These are phyloP conservation scores for Sceliomorpha sp. DNA, from an alignment of 2,888 invertebrate species.

Conservation along the genomic window DNA sequence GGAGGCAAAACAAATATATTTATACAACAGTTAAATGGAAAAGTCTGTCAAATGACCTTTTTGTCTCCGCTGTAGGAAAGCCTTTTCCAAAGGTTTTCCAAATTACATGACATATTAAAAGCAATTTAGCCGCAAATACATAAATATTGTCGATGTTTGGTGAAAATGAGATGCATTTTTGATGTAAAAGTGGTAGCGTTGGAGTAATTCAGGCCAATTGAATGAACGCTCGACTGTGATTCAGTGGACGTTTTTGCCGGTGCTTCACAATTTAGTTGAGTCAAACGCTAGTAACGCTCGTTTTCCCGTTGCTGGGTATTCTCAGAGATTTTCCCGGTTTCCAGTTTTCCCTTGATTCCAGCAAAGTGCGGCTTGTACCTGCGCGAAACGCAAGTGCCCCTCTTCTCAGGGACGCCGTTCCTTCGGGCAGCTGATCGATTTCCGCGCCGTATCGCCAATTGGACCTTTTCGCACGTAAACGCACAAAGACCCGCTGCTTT, in stretches of 20 bases:
- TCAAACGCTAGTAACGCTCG: slow-evolving; percentile 21
- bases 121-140: too few species aligned
- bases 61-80: too few species aligned
- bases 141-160: too few species aligned
- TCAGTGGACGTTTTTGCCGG: slow-evolving; percentile 19
- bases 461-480: slow-evolving; percentile 46
- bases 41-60: too few species aligned
- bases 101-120: too few species aligned
- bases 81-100: too few species aligned
- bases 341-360: slow-evolving; percentile 28
- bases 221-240: slow-evolving; percentile 32
- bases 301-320: slow-evolving; percentile 17
- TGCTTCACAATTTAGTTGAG: slow-evolving; percentile 32
- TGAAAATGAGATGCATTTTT: slow-evolving; percentile 29
- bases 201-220: slow-evolving; percentile 38
- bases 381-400: slow-evolving; percentile 41
- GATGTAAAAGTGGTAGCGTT: slow-evolving; percentile 16
- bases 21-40: too few species aligned
- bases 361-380: slow-evolving; percentile 21
- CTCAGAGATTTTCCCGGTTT: slow-evolving; percentile 54
- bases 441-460: slow-evolving; percentile 43
- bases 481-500: slow-evolving; percentile 39
- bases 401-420: slow-evolving; percentile 35
- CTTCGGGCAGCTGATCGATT: slow-evolving; percentile 50
- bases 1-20: too few species aligned